Evolutionary conservation across 1,140 invertebrate genomes (phyloP), one percentile per base, ranked within the genome.

Genomic region (Temnothorax curvispinosus): DNA sequence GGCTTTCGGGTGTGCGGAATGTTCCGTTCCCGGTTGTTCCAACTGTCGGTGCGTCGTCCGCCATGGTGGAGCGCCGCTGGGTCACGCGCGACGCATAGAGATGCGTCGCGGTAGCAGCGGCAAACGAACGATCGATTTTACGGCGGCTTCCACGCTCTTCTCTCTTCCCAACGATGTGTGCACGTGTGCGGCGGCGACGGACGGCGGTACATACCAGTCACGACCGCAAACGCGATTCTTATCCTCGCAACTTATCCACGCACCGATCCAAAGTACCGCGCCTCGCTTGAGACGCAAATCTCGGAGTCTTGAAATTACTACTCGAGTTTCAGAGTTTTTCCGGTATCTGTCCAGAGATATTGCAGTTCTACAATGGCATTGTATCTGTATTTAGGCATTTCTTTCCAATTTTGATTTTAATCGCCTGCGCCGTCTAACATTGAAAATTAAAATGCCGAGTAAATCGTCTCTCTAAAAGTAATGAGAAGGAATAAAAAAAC

Each of bases 71-170:
- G 75, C 56, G 81, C 44, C 81, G 89, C 75, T 86, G 71, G 89
- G 88, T 90, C 89, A 90, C 89, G 88, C 88, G 89, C 87, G 84
- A 86, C 90, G 87, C 78, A 91, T 88, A 81, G 60, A 85, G 75
- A 91, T 90, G 89, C 89, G 87, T 90, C 80, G 87, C 65, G 71
- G 67, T 52, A 52, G 38, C 21, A 27, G 18, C 21, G 5, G 35
- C 71, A 35, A 27, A 32, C 67, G n/a, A 50, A 82, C 89, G 85
- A 91, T 91, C 89, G 90, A 91, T 91, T 91, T 91, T 91, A 91
- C 80, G 32, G 64, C 50, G 52, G 35, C 44, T 35, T 74, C 56
- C 65, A 6, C 21, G 15, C 11, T 71, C 60, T 74, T 32, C 47
- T 54, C 35, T 75, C 72, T 44, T 87, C 72, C 38, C 64, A 64